Percentiles rank a stretch among this genome's conserved stretches.
Conservation (phyloP, 2,888 invertebrate genomes). For the Hirtodrosophila histrioides region DNA sequence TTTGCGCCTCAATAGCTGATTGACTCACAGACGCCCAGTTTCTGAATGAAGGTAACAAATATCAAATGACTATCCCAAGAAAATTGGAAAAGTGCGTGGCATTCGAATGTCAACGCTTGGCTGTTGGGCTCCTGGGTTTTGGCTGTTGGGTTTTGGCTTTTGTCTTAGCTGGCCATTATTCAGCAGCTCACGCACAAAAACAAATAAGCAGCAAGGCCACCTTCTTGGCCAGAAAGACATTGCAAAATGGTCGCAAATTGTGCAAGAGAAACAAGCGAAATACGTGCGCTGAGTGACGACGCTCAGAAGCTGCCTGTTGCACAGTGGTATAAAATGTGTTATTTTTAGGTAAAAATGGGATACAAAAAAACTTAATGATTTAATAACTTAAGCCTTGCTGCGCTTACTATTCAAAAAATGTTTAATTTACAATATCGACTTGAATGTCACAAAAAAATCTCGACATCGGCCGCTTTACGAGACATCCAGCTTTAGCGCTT, state of each 20-base stretch:
- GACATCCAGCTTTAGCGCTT: too few species aligned
- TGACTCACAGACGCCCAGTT: conserved; percentile 40
- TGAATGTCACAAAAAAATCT: too few species aligned
- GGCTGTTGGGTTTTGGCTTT: conserved; percentile 18
- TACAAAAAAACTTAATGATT: too few species aligned
- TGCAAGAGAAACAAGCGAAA: conserved; percentile 43
- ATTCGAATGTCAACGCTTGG: conserved; percentile 18
- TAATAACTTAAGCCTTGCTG: too few species aligned
- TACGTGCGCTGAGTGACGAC: conserved; percentile 56
- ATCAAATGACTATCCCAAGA: conserved; percentile 41
- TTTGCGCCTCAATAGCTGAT: conserved; percentile 41
- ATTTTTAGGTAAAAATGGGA: not conserved
- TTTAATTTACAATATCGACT: too few species aligned
- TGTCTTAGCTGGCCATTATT: conserved; percentile 68
- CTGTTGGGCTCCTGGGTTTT: not conserved
- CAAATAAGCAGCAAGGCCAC: conserved; percentile 22
- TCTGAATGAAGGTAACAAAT: conserved; percentile 34
- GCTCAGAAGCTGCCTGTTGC: conserved; percentile 16
- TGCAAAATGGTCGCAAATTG: conserved; percentile 51
- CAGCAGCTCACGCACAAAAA: conserved; percentile 56
- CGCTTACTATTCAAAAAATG: too few species aligned
- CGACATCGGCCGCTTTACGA: too few species aligned
- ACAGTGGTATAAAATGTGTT: conserved; percentile 25
- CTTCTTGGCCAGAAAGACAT: conserved; percentile 21
- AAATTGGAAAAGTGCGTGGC: conserved; percentile 48